Conservation (phyloP, 2,888 invertebrate genomes). For the Drosophila anceps region DNA sequence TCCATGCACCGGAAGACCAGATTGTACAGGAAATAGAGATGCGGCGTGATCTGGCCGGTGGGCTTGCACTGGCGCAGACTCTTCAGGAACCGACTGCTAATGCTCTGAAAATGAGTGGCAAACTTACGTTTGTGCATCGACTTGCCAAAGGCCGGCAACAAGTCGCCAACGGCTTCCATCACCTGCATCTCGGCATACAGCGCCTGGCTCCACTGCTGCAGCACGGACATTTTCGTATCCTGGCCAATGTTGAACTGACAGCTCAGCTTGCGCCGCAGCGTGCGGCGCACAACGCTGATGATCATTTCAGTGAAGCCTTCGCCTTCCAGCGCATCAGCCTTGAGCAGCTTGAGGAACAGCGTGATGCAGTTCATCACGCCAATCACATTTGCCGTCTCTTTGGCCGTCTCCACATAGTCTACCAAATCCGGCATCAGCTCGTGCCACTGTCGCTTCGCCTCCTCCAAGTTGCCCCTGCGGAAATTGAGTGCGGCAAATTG, state of each 20-base stretch:
- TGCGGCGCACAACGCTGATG: not conserved
- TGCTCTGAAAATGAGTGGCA: not conserved
- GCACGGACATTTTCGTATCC: not conserved
- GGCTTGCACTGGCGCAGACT: constrained; percentile 13
- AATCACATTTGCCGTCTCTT: constrained; percentile 2
- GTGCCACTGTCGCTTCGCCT: not conserved
- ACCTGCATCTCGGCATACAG: constrained; percentile 4
- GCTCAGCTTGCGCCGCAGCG: constrained; percentile 13
- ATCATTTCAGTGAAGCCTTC: not conserved
- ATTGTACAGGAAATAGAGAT: constrained; percentile 1
- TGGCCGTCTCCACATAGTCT: constrained; percentile 9
- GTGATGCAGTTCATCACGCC: constrained; percentile 5
- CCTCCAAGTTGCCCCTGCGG: not conserved
- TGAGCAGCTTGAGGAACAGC: constrained; percentile 2
- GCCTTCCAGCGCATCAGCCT: not conserved
- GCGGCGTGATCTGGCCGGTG: not conserved
- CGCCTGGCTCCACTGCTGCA: constrained; percentile 15
- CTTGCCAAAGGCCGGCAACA: constrained; percentile 6
- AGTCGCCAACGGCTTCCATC: constrained; percentile 6
- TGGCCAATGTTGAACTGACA: constrained; percentile 13
- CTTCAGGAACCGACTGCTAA: constrained; percentile 3
- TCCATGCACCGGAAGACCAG: constrained; percentile 15
- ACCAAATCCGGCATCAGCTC: not conserved
- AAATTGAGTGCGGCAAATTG: not conserved
- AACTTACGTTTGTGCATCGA: constrained; percentile 6